Evolutionary conservation across 1,140 invertebrate genomes (phyloP), one percentile per base, ranked within the genome.

Genomic region (Sarcophaga bullata): DNA sequence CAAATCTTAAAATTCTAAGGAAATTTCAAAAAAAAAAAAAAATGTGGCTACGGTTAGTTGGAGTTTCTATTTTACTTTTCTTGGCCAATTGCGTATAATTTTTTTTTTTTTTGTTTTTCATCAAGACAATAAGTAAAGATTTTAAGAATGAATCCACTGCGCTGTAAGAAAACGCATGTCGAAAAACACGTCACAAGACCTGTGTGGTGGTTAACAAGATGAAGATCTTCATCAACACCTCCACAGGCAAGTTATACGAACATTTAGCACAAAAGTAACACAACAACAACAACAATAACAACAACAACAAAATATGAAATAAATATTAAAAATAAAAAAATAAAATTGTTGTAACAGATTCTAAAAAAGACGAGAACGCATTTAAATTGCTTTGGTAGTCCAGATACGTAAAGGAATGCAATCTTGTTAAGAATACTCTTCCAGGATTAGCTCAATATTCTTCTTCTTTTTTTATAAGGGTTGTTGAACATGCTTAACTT

Each of bases 191-290:
- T 76, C 73, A 76, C 73, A 76, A 76, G 10, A 46, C 47, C 72
- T 73, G 72, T 73, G 11, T 47, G 50, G n/a, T 54, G 50, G n/a
- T 54, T 8, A 73, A 73, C 72, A 73, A 47, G 73, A 76, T 17
- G 49, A 58, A 68, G 15, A 76, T 76, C 73, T 47, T 76, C 73
- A 76, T 76, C 73, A 76, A 76, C 73, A 76, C 73, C 73, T 76
- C 73, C 73, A 76, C 73, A 76, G 73, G 6, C 46, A 48, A 76
- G 46, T 48, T n/a, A 47, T 47, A 54, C 50, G 46, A 76, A 76
- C 73, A 76, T 76, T 76, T 76, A 76, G 73, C 73, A 76, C 46
- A 76, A 76, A 17, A 8, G 13, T 11, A 17, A 7, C n/a, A 62
- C 54, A 11, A n/a, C n/a, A n/a, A n/a, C n/a, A n/a, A n/a, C n/a